phyloP scores from a whole-genome alignment of 2,888 invertebrate species.

The Leptinotarsa juncta region DNA sequence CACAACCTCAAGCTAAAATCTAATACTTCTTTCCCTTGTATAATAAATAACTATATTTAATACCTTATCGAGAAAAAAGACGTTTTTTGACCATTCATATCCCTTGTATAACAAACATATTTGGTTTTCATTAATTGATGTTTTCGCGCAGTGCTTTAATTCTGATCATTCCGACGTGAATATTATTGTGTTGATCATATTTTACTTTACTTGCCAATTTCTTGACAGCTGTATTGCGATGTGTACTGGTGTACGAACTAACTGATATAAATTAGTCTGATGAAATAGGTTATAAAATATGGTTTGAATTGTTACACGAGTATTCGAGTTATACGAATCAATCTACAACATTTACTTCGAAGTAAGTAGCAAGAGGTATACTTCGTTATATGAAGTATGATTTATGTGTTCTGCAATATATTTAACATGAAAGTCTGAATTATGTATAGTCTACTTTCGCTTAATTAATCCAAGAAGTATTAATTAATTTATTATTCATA shows the following conservation, averaged over 20 bases:
- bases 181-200: constrained; percentile 11
- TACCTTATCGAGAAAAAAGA: too few relatives aligned
- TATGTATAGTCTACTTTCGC: too few relatives aligned
- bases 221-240: constrained; percentile 14
- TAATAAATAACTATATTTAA: too few relatives aligned
- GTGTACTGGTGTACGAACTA: constrained; percentile 1
- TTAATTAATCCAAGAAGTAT: too few relatives aligned
- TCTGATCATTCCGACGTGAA: background rate
- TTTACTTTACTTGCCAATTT: constrained; percentile 16
- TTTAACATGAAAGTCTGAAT: too few relatives aligned
- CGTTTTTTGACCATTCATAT: too few relatives aligned
- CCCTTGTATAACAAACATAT: background rate
- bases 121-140: background rate
- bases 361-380: background rate
- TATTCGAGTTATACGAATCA: background rate
- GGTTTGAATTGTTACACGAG: background rate
- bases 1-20: too few relatives aligned
- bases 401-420: too few relatives aligned
- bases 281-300: background rate
- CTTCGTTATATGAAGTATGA: too few relatives aligned
- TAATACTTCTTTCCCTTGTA: too few relatives aligned
- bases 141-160: background rate
- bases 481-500: too few relatives aligned
- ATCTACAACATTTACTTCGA: background rate
- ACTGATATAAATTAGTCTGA: constrained; percentile 1